Percentiles rank a stretch among this genome's conserved stretches.
Evolutionary conservation across 2,888 invertebrate species (phyloP).

Genomic region (Drosophila cracens): DNA sequence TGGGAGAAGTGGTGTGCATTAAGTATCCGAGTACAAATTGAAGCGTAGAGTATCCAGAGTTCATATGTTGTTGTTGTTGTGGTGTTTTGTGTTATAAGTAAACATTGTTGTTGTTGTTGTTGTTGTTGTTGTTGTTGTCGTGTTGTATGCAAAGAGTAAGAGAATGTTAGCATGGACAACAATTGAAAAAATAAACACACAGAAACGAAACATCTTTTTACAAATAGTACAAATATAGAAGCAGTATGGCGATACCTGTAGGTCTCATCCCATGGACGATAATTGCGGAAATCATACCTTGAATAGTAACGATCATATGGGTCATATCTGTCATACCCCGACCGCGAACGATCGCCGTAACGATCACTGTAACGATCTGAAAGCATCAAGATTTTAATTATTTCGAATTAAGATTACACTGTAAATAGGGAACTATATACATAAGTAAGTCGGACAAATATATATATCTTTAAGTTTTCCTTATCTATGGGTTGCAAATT

Average conservation of each 20-base stretch:
- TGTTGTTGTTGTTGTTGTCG: constrained; percentile 58
- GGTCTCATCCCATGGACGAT: constrained; percentile 85
- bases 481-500: neutral
- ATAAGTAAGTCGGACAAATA: neutral
- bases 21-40: constrained; percentile 41
- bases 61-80: constrained; percentile 58
- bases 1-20: constrained; percentile 57
- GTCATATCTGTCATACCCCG: constrained; percentile 78
- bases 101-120: constrained; percentile 51
- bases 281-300: constrained; percentile 84
- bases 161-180: constrained; percentile 49
- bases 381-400: neutral
- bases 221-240: constrained; percentile 9
- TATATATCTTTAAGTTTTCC: neutral
- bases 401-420: neutral
- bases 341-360: constrained; percentile 72
- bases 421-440: neutral
- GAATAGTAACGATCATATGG: constrained; percentile 83
- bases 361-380: constrained; percentile 73
- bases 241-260: constrained; percentile 83
- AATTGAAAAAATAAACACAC: constrained; percentile 13
- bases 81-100: constrained; percentile 59
- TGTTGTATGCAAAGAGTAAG: constrained; percentile 77
- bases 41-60: constrained; percentile 63
- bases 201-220: constrained; percentile 8